Conservation (phyloP, 2,888 invertebrate species). For the Pristionchus exspectatus region DNA sequence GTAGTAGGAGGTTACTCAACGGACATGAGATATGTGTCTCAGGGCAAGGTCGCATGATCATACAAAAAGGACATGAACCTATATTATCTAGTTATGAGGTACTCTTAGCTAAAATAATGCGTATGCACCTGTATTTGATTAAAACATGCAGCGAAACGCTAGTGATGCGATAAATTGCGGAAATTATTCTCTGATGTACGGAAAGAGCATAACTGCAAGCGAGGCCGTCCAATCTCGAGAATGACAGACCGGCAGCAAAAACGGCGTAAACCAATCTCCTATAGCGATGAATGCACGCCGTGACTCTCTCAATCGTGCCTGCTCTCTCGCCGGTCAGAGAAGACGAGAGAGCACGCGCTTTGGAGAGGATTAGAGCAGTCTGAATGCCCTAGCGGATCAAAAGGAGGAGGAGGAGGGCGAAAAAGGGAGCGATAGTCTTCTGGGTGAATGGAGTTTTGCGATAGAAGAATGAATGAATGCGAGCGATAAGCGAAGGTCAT, state of each 20-base stretch:
- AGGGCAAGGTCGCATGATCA: neutral
- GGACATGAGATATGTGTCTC: neutral
- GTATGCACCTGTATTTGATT: no score
- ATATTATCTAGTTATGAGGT: no score
- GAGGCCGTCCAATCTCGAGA: neutral
- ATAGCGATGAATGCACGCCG: neutral
- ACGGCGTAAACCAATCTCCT: neutral
- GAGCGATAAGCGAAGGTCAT: constrained; percentile 21
- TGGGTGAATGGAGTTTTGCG: constrained; percentile 47
- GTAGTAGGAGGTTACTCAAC: neutral
- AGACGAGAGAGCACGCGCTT: neutral
- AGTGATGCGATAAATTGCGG: no score
- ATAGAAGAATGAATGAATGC: neutral
- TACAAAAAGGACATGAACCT: neutral
- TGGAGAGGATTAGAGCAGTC: neutral
- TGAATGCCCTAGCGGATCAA: constrained; percentile 28
- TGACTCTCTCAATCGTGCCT: neutral
- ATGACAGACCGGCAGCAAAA: neutral
- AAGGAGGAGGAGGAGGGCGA: no score
- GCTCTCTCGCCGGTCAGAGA: neutral
- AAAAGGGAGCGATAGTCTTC: constrained; percentile 14
- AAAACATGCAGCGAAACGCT: no score
- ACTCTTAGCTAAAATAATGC: no score
- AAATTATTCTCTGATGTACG: no score
- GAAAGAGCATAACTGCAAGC: neutral